A percentile compares a stretch with the other conserved stretches of the same genome.
Evolutionary conservation across 92 coral and sea anemone genomes (phyloP).

Genomic region (Blastomussa wellsi): DNA sequence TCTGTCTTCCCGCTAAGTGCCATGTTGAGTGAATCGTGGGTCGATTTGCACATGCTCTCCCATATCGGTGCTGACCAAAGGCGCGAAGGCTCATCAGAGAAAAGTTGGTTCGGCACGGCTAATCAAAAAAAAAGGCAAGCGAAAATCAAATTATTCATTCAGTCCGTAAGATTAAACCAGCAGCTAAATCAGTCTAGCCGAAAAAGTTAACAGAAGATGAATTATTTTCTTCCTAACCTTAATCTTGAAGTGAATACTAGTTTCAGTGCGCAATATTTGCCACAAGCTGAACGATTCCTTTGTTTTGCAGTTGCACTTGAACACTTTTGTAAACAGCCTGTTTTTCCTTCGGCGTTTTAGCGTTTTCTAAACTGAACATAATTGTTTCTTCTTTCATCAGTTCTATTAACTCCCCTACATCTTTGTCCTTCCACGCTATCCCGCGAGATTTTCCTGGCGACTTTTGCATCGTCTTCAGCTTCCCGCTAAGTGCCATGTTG

Average conservation of each 20-base stretch:
- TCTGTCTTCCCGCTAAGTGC: too few relatives aligned
- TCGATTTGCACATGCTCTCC: too few relatives aligned
- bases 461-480: conserved; percentile 19
- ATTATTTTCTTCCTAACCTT: background rate
- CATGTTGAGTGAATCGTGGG: too few relatives aligned
- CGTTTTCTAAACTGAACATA: conserved; percentile 49
- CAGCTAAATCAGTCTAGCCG: too few relatives aligned
- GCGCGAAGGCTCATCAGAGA: too few relatives aligned
- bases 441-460: conserved; percentile 20
- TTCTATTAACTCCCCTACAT: conserved; percentile 30
- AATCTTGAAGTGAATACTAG: background rate
- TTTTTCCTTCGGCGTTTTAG: conserved; percentile 57
- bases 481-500: too few relatives aligned
- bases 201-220: too few relatives aligned
- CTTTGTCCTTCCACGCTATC: conserved; percentile 46
- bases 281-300: conserved; percentile 43
- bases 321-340: conserved; percentile 43
- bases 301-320: conserved; percentile 54
- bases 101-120: too few relatives aligned
- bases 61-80: too few relatives aligned
- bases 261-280: background rate
- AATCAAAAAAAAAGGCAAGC: too few relatives aligned
- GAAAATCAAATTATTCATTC: too few relatives aligned
- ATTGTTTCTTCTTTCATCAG: conserved; percentile 61
- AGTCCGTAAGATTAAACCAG: too few relatives aligned